Evolutionary conservation across 2,797 vertebrate genomes (phyloP).

Genomic region (Sebastes diaconus): DNA sequence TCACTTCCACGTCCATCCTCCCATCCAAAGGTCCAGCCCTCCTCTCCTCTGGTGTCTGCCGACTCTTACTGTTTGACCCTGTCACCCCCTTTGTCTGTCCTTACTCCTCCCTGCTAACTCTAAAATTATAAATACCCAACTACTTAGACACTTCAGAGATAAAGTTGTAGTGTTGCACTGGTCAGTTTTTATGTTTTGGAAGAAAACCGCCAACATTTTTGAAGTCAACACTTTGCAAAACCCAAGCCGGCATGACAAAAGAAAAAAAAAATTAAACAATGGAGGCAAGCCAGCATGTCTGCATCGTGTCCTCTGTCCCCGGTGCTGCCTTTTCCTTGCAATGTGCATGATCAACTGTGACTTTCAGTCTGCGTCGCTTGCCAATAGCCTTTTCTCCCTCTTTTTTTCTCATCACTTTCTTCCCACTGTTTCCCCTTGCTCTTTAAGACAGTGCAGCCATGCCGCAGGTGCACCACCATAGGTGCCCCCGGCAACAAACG

Average conservation of each 20-base stretch:
- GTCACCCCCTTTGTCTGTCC: background rate
- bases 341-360: constrained; percentile 60
- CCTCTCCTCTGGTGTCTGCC: constrained; percentile 3
- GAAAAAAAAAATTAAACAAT: constrained; percentile 33
- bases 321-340: constrained; percentile 35
- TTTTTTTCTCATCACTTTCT: constrained; percentile 21
- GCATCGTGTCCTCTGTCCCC: constrained; percentile 34
- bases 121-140: background rate
- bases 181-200: constrained; percentile 1
- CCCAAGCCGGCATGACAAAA: constrained; percentile 3
- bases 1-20: constrained; percentile 3
- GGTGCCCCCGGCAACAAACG: constrained; percentile 8
- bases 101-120: background rate
- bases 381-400: constrained; percentile 13
- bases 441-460: constrained; percentile 20
- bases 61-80: constrained; percentile 1
- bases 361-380: constrained; percentile 25
- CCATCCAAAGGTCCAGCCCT: constrained; percentile 24
- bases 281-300: constrained; percentile 46
- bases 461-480: constrained; percentile 37
- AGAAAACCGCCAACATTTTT: background rate
- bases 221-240: constrained; percentile 18
- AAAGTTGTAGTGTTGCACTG: background rate
- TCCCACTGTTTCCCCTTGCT: background rate
- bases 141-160: background rate